Evolutionary conservation across 1,140 invertebrate genomes (phyloP), one percentile per base, ranked within the genome.

Genomic region (Trichonephila clavipes): DNA sequence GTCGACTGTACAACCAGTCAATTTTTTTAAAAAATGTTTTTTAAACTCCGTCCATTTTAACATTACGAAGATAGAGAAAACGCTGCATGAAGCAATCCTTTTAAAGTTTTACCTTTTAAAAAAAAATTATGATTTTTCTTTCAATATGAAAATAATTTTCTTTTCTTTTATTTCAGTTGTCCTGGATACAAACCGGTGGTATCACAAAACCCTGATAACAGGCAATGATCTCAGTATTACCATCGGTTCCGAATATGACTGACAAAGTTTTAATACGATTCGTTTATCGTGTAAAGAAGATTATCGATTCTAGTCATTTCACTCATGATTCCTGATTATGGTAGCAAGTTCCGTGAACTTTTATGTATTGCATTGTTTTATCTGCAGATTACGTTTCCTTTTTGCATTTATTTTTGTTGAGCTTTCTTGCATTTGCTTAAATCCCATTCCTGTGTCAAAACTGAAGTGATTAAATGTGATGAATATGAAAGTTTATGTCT

Each of bases 171-270:
- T 95, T 97, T 97, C 96, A 98, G 98, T 98, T 96, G 97, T 98
- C 77, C 95, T 99, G 94, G 98, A 99, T 96, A 99, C 98, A 0
- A 99, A 99, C 95, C 97, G 97, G 92, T 99, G 99, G 98, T 99
- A 98, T 95, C 99, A 99, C 96, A 97, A 98, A 95, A 99, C 99
- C 0, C 96, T 97, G 94, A 98, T 99, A 90, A 96, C 98, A 44
- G 98, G 98, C 1, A 97, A 97, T 59, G 97, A 98, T 94, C 97
- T 99, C 94, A 99, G 98, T 96, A 98, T 99, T 92, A 98, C 98
- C 1, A 99, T 99, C 95, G 98, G 99, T 40, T 98, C 98, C 0
- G 99, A 99, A 96, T 99, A 98, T 95, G 98, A 99, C 95, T 99
- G 96, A 97, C 44, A 0, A 40, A 16, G 28, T 14, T 34, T 12